Base-by-base conservation (phyloP, 2,113 vertebrate species). In the Siniperca chuatsi region DNA sequence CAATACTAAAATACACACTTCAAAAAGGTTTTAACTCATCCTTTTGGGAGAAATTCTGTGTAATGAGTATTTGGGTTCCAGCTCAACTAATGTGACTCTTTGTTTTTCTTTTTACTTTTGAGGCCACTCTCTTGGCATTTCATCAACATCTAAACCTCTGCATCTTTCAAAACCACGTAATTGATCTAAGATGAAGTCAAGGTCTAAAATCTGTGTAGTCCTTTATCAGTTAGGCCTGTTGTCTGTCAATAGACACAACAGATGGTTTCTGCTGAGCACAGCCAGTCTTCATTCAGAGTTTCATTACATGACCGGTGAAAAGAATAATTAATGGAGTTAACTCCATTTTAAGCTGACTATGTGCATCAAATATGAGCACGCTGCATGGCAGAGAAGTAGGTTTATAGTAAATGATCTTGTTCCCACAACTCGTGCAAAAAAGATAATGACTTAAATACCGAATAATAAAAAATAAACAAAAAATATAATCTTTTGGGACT, bases 401-500 rank as follows among this genome's bases (percentile, higher is more conserved):
- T 67, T 67, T 29, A 52, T n/a, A 65, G 7, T 52, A 42, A n/a
- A 71, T 8, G 0, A 2, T 40, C 33, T 40, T 48, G 21, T 44
- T 73, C 13, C 50, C 20, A 35, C 10, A 67, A 10, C 29, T 66
- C 3, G 10, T 33, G 40, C 42, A 23, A 23, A 40, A 25, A 66
- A 58, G 2, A 60, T 20, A 44, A 50, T n/a, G 5, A 73, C 15
- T n/a, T 25, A 8, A 62, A 60, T 54, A 67, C 54, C 52, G 23
- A 54, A 48, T n/a, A 67, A 57, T 29, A n/a, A 29, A 13, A 64
- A 76, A 64, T 12, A 4, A 25, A n/a, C 11, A 42, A 57, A 71
- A 55, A 67, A 76, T 66, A 57, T 40, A 52, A 75, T 88, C 70
- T 80, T 86, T 83, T 69, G 37, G 82, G 74, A 88, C 84, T 90